Evolutionary conservation across 2,113 vertebrate species (phyloP).

Genomic region (Tympanuchus pallidicinctus): DNA sequence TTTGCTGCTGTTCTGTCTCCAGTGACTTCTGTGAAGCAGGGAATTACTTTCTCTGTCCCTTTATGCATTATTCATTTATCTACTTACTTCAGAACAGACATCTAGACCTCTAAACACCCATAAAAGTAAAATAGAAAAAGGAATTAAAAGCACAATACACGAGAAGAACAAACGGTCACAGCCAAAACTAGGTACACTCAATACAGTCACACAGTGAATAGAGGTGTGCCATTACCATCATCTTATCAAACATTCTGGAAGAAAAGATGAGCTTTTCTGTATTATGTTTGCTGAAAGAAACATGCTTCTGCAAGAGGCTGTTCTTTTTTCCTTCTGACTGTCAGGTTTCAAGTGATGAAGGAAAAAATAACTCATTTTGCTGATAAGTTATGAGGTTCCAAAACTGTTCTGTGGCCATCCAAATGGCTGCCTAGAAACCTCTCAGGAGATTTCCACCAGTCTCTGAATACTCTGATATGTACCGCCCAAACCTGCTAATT

Average conservation of each 20-base stretch:
- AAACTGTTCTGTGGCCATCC: not conserved
- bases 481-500: constrained; percentile 51
- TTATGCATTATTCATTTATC: not conserved
- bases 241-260: not conserved
- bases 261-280: not conserved
- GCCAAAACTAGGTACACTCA: not conserved
- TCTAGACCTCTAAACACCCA: not conserved
- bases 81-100: not conserved
- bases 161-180: not conserved
- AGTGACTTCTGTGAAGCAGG: not conserved
- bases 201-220: not conserved
- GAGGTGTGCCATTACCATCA: not conserved
- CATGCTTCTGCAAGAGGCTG: not conserved
- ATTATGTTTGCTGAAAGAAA: not conserved
- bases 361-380: not conserved
- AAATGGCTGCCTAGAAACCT: not conserved
- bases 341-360: not conserved
- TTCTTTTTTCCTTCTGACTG: not conserved
- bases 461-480: not conserved
- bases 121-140: not conserved
- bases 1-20: not conserved
- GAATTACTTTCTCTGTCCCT: not conserved
- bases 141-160: not conserved
- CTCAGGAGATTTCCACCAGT: constrained; percentile 10
- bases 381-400: not conserved